Percentiles rank a stretch among this genome's conserved stretches.
These are phyloP conservation scores for Oxyruncus cristatus DNA, from an alignment of 2,113 vertebrate species.

Conservation along the genomic window DNA sequence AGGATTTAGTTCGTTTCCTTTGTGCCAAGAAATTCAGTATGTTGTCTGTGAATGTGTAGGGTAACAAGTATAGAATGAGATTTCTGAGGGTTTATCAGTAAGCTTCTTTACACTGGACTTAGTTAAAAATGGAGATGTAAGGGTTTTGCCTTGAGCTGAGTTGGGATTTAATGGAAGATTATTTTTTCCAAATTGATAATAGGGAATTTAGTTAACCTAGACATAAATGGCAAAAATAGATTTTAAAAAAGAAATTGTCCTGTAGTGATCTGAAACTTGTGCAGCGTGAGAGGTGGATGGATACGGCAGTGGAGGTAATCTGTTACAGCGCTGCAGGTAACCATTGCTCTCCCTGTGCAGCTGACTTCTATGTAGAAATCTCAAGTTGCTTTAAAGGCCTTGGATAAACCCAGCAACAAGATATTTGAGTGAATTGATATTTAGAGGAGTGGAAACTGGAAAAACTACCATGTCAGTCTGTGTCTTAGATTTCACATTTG, in stretches of 20 bases:
- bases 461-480: neutral
- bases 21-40: neutral
- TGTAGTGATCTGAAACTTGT: neutral
- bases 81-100: neutral
- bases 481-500: neutral
- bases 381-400: neutral
- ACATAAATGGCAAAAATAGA: neutral
- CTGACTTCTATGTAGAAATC: neutral
- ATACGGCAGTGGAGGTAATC: neutral
- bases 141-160: neutral
- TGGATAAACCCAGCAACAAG: neutral
- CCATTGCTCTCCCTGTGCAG: neutral
- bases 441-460: neutral
- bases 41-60: neutral
- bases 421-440: neutral
- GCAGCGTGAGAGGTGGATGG: neutral
- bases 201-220: neutral
- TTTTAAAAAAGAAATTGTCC: neutral
- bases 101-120: neutral
- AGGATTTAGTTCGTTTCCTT: neutral
- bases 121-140: neutral
- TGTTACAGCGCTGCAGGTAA: neutral
- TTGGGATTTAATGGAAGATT: neutral
- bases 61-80: neutral
- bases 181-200: neutral